Evolutionary conservation across 2,888 invertebrate genomes (phyloP).

Genomic region (Habroteleia sp.): DNA sequence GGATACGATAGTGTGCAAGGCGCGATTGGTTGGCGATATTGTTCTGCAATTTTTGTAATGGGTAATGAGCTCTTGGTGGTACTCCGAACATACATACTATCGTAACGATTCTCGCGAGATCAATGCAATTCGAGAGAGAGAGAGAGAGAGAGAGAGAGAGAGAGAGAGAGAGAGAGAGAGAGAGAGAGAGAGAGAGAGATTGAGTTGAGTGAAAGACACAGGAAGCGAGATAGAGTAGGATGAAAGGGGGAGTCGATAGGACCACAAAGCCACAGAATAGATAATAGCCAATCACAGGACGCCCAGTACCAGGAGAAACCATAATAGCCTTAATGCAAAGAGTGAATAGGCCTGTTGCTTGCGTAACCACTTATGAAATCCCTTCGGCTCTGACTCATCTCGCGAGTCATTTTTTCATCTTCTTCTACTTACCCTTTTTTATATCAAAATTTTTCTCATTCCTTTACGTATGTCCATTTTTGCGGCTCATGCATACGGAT

Average conservation of each 20-base stretch:
- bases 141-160: slow-evolving; percentile 6
- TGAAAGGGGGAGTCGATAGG: slow-evolving; percentile 44
- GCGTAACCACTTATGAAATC: slow-evolving; percentile 67
- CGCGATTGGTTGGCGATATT: slow-evolving; percentile 51
- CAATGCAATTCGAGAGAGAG: slow-evolving; percentile 37
- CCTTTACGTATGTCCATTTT: slow-evolving; percentile 24
- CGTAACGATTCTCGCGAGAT: slow-evolving; percentile 53
- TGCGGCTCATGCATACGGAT: slow-evolving; percentile 60
- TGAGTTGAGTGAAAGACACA: slow-evolving; percentile 12
- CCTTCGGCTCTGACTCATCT: slow-evolving; percentile 45
- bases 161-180: slow-evolving; percentile 14
- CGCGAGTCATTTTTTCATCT: slow-evolving; percentile 33
- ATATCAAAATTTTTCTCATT: slow-evolving; percentile 30
- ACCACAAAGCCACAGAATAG: slow-evolving; percentile 69
- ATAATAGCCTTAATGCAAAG: slow-evolving; percentile 73
- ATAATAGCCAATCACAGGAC: slow-evolving; percentile 74
- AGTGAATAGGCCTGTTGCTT: slow-evolving; percentile 74
- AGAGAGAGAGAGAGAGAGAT: slow-evolving; percentile 7
- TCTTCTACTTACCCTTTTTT: slow-evolving; percentile 18
- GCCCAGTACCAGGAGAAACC: slow-evolving; percentile 66
- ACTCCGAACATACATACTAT: slow-evolving; percentile 32
- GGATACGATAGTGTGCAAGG: slow-evolving; percentile 40
- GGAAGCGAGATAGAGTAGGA: slow-evolving; percentile 5
- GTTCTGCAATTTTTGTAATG: slow-evolving; percentile 47
- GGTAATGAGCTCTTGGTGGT: slow-evolving; percentile 58